Evolutionary conservation across 1,140 invertebrate genomes (phyloP).

Genomic region (Drosophila paulistorum): DNA sequence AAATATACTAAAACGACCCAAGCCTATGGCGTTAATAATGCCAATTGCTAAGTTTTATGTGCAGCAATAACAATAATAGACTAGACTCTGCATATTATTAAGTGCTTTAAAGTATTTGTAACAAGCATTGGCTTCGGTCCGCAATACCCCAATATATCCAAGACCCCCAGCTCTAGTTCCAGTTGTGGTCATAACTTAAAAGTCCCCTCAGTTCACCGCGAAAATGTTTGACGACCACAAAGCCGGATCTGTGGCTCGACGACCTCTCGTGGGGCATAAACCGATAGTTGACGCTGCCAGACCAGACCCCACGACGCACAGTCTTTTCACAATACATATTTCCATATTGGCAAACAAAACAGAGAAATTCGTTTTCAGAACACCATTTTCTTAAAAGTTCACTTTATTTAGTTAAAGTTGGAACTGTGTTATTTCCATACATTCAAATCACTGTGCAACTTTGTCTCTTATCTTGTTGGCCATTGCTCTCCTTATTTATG

Average conservation of each 20-base stretch:
- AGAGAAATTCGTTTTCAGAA: conserved; percentile 7
- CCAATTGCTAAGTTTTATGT: conserved; percentile 77
- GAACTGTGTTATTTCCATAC: not conserved
- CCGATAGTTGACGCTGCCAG: conserved; percentile 26
- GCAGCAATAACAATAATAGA: conserved; percentile 78
- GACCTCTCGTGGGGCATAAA: conserved; percentile 75
- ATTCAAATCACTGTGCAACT: conserved; percentile 1
- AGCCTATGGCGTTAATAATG: conserved; percentile 79
- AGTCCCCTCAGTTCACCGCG: conserved; percentile 4
- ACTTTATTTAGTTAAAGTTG: conserved; percentile 8
- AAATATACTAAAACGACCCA: conserved; percentile 49
- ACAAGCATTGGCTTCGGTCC: conserved; percentile 27
- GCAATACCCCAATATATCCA: not conserved
- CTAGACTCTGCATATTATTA: conserved; percentile 70
- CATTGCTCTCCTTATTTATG: conserved; percentile 62
- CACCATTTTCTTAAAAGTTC: conserved; percentile 13
- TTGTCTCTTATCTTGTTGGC: conserved; percentile 43
- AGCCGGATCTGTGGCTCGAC: conserved; percentile 70
- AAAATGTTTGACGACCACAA: conserved; percentile 44
- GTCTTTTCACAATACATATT: conserved; percentile 31
- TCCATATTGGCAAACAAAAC: not conserved
- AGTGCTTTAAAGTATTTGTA: conserved; percentile 76
- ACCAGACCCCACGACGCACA: conserved; percentile 50
- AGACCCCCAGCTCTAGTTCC: conserved; percentile 7
- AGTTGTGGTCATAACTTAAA: conserved; percentile 53